Evolutionary conservation across 2,113 vertebrate genomes (phyloP).

Genomic region (Talpa occidentalis): DNA sequence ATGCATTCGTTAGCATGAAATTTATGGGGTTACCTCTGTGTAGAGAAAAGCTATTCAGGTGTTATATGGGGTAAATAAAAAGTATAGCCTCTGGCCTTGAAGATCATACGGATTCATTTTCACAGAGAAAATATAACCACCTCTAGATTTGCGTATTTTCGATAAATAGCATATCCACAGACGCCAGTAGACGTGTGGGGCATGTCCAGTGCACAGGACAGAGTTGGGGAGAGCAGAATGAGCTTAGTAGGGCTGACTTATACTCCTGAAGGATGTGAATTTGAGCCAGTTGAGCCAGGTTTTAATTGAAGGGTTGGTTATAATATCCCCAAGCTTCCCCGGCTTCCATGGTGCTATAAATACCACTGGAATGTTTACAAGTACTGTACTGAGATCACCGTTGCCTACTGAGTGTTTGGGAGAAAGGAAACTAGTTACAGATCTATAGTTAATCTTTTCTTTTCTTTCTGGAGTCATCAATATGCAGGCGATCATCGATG

Average conservation of each 20-base stretch:
- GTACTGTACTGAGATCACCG: no score
- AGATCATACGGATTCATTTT: constrained; percentile 34
- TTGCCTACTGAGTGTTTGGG: no score
- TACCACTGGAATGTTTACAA: background rate
- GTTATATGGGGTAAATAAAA: constrained; percentile 23
- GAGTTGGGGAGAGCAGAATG: background rate
- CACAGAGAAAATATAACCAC: background rate
- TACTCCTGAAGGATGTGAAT: background rate
- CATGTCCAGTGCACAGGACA: background rate
- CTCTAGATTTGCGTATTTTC: constrained; percentile 5
- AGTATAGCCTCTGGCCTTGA: background rate
- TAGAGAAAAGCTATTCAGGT: background rate
- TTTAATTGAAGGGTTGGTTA: background rate
- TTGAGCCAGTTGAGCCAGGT: background rate
- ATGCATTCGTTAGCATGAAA: constrained; percentile 58
- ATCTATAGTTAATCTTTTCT: background rate
- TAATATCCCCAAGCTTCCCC: background rate
- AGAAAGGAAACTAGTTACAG: background rate
- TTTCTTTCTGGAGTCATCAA: background rate
- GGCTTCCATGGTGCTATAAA: background rate
- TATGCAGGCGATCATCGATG: background rate
- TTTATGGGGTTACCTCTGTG: background rate
- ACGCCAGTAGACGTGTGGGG: background rate
- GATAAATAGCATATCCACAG: background rate
- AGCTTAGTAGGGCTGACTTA: background rate